Base-by-base conservation (phyloP, 1,140 invertebrate species). In the Lepidurus packardi region DNA sequence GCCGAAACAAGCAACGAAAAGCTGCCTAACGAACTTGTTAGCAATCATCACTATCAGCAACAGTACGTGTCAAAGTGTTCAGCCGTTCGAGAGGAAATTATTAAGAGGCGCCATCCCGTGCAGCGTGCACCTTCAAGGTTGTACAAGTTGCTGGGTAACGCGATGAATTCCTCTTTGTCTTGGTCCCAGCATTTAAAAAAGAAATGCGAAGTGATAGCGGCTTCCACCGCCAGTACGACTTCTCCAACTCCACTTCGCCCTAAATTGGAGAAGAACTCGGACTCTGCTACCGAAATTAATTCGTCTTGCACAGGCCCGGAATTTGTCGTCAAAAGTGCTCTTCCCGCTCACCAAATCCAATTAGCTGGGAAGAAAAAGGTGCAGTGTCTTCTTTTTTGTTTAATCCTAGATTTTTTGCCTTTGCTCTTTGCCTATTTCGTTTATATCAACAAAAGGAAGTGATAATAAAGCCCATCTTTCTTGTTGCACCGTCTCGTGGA, bases 61-160 rank as follows among this genome's bases (percentile, higher is more conserved):
- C 53, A 13, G 13, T 65, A 65, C 53, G 53, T 65, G 53, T 16
- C 53, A 7, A 65, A 65, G 53, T 13, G 53, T n/a, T 65, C 13
- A 13, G 53, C 21, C 53, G 6, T 21, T 21, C 16, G 53, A 21
- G 21, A 65, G 21, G 53, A 65, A 7, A 65, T 65, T 65, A 65
- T 65, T 65, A 65, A 65, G 21, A 65, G 83, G 9, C 84, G 88
- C 34, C 90, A 90, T 83, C 90, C 90, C 13, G 90, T 92, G 24
- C 90, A 92, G 83, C 86, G 91, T 81, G 90, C 90, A 73, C 90
- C 91, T 10, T 92, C 91, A 2, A 87, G 91, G 21, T 84, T 92
- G 10, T 91, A 92, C 80, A 65, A 65, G 53, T 1, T 65, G 53
- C 21, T 65, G n/a, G 53, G 53, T 16, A 21, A 65, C 21, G 53